Evolutionary conservation across 2,797 vertebrate genomes (phyloP).

Genomic region (Melanotaenia boesemani): DNA sequence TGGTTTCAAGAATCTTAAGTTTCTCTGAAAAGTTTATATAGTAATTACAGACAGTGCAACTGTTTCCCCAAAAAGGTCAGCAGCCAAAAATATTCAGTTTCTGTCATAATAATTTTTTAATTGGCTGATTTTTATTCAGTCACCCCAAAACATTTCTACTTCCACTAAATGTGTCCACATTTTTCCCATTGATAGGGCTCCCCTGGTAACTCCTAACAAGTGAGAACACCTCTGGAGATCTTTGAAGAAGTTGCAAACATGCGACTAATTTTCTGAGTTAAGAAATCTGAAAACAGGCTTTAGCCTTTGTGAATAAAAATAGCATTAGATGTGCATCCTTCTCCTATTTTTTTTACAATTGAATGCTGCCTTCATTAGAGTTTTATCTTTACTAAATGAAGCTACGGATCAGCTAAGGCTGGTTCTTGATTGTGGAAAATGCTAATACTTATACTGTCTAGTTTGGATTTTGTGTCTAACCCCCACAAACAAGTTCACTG

Average conservation of each 20-base stretch:
- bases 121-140: conserved; percentile 30
- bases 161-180: conserved; percentile 1
- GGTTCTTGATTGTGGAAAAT: too few relatives aligned
- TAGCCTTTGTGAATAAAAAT: too few relatives aligned
- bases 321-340: too few relatives aligned
- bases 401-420: too few relatives aligned
- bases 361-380: too few relatives aligned
- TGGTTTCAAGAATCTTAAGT: neutral
- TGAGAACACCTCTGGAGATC: conserved; percentile 40
- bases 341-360: too few relatives aligned
- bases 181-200: conserved; percentile 20
- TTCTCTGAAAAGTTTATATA: conserved; percentile 5
- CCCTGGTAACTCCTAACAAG: conserved; percentile 15
- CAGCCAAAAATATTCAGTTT: conserved; percentile 12
- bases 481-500: too few relatives aligned
- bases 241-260: conserved; percentile 25
- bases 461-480: too few relatives aligned
- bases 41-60: conserved; percentile 6
- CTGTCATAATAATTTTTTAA: conserved; percentile 35
- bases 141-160: conserved; percentile 27
- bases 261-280: conserved; percentile 28
- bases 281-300: conserved; percentile 24
- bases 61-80: conserved; percentile 38
- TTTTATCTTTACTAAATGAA: too few relatives aligned
- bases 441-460: too few relatives aligned